Conservation (phyloP, 2,113 vertebrate genomes). For the Cebus imitator region DNA sequence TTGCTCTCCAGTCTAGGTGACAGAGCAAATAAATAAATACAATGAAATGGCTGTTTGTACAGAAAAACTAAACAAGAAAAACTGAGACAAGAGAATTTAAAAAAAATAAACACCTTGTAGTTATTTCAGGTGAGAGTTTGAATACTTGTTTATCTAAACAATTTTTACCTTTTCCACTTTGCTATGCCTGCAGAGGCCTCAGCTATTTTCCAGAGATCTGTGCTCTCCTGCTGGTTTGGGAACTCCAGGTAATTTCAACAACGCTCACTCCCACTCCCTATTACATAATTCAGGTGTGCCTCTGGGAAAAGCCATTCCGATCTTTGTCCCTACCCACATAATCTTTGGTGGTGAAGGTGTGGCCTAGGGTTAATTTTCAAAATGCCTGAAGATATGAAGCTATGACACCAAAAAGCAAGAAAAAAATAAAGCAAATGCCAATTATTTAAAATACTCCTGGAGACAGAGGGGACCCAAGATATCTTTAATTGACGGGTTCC, state of each 20-base stretch:
- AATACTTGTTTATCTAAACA: background rate
- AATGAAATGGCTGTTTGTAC: background rate
- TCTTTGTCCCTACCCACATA: background rate
- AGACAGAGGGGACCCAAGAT: background rate
- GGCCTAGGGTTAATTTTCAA: slow-evolving; percentile 29
- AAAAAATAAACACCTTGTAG: background rate
- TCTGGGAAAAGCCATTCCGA: background rate
- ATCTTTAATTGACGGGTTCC: background rate
- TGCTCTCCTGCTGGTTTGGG: background rate
- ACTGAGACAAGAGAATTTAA: background rate
- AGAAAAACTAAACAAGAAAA: background rate
- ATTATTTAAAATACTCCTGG: background rate
- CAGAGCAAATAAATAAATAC: no score
- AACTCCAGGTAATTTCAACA: background rate
- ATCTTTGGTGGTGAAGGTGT: background rate
- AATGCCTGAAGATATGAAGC: background rate
- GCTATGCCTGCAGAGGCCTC: background rate
- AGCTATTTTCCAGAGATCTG: background rate
- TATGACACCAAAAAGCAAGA: background rate
- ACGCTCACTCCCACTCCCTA: background rate
- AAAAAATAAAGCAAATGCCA: background rate
- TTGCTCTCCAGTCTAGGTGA: no score
- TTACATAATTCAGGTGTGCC: slow-evolving; percentile 54
- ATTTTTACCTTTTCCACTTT: background rate
- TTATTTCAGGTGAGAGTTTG: background rate